Conservation (phyloP, 2,888 invertebrate genomes). For the Cryptosula pallasiana region DNA sequence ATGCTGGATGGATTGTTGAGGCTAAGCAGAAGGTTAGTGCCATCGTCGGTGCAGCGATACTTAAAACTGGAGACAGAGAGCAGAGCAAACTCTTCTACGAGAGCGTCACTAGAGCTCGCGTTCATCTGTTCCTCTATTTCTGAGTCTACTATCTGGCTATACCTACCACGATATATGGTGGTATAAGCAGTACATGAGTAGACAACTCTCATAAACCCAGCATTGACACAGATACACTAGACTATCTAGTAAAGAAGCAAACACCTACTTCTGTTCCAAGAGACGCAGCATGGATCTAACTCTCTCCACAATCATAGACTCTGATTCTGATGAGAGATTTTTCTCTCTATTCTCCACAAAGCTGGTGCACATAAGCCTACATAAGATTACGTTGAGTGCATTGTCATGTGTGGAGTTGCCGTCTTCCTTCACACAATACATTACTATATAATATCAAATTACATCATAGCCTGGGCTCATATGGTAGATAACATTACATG, state of each 20-base stretch:
- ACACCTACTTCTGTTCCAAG: conserved; percentile 22
- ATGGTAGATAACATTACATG: too few species aligned
- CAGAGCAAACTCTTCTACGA: conserved; percentile 38
- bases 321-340: background rate
- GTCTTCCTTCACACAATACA: too few species aligned
- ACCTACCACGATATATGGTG: too few species aligned
- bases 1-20: conserved; percentile 67
- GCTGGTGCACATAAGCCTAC: conserved; percentile 1
- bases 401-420: too few species aligned
- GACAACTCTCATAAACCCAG: too few species aligned
- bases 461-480: too few species aligned
- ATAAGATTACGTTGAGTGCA: too few species aligned
- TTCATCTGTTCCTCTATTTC: conserved; percentile 19
- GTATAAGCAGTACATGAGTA: too few species aligned
- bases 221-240: too few species aligned
- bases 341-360: background rate
- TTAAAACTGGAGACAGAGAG: conserved; percentile 38
- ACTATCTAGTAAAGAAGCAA: background rate
- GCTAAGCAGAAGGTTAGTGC: conserved; percentile 61
- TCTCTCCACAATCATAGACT: background rate
- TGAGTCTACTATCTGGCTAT: conserved; percentile 5
- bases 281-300: conserved; percentile 18
- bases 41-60: conserved; percentile 36
- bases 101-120: background rate
- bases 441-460: too few species aligned